These are phyloP conservation scores for Galleria mellonella DNA, from an alignment of 1,140 invertebrate genomes.

Conservation along the genomic window DNA sequence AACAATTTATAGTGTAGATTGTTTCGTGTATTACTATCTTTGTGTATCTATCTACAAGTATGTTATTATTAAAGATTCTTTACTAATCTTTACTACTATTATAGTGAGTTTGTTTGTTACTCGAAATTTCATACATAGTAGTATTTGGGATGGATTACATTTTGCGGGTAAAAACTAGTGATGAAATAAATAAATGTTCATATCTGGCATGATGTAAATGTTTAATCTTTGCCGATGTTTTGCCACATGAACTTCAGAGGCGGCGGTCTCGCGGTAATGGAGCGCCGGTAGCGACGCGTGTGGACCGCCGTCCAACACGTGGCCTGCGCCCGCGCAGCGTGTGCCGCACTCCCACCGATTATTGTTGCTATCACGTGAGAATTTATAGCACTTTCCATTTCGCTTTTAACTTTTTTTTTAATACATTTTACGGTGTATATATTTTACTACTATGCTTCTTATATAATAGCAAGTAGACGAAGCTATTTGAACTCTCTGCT, in stretches of 20 bases:
- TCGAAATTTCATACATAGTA: no score
- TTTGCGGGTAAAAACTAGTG: no score
- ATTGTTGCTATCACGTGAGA: constrained; percentile 48
- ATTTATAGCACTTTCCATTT: constrained; percentile 6
- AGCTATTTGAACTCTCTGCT: no score
- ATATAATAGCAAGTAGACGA: not conserved
- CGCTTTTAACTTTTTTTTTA: not conserved
- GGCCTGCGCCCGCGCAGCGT: constrained; percentile 25
- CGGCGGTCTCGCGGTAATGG: constrained; percentile 54
- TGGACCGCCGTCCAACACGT: constrained; percentile 21
- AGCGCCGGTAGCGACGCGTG: constrained; percentile 44
- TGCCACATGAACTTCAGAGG: constrained; percentile 26
- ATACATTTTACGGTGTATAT: not conserved
- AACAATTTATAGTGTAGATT: no score
- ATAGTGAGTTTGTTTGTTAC: no score
- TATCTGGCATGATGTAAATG: not conserved
- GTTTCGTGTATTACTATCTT: no score
- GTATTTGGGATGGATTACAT: no score
- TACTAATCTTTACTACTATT: no score
- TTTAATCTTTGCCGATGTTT: constrained; percentile 28
- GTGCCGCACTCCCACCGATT: constrained; percentile 60
- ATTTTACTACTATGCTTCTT: not conserved
- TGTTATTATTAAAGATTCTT: no score
- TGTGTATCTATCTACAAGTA: no score
- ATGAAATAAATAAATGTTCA: no score